These are phyloP conservation scores for Entosphenus tridentatus DNA, from an alignment of 2,113 vertebrate genomes.

Conservation along the genomic window DNA sequence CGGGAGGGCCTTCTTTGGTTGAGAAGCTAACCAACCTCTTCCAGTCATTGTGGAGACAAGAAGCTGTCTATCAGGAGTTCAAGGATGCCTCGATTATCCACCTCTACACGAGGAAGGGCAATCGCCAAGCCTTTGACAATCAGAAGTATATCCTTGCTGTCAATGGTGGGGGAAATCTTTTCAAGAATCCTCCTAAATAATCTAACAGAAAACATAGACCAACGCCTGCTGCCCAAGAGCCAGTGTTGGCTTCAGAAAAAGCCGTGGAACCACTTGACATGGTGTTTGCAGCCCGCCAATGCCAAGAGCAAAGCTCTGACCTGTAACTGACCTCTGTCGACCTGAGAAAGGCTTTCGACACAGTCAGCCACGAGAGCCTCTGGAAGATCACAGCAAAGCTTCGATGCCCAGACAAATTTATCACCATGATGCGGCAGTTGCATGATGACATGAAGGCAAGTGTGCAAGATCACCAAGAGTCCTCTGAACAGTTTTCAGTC, in stretches of 20 bases:
- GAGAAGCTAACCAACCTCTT: background rate
- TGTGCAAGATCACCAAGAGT: no score
- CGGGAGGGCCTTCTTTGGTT: background rate
- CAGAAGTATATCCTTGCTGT: background rate
- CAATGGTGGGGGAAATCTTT: background rate
- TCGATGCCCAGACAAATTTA: background rate
- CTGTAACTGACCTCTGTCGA: background rate
- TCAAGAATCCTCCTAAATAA: background rate
- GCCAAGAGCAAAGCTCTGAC: background rate
- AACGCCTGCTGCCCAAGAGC: background rate
- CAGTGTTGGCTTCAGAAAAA: background rate
- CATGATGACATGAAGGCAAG: background rate
- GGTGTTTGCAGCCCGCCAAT: conserved; percentile 2
- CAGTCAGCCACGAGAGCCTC: background rate
- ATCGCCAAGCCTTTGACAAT: background rate
- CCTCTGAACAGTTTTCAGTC: background rate
- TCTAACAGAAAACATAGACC: background rate
- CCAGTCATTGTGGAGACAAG: conserved; percentile 1
- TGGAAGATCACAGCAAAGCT: background rate
- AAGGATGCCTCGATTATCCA: background rate
- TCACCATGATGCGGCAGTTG: background rate
- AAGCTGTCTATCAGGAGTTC: background rate
- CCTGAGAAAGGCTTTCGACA: conserved; percentile 2
- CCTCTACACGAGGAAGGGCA: background rate
- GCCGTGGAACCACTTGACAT: conserved; percentile 3